phyloP scores from a whole-genome alignment of 1,140 invertebrate genomes.

The Philopotamus ludificatus region DNA sequence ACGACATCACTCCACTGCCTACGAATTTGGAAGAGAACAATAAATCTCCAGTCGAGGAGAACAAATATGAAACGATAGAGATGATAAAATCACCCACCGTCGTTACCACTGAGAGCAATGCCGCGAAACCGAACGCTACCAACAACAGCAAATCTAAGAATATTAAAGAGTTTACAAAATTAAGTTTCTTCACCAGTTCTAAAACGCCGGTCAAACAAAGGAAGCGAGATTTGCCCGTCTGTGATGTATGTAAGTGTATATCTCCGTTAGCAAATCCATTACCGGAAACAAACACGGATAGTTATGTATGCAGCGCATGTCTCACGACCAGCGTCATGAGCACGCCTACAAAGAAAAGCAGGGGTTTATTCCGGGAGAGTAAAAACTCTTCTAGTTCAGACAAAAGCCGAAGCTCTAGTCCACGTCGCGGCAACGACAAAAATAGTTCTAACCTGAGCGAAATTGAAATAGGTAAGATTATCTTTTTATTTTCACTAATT shows the following conservation, averaged over 20 bases:
- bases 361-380: slow-evolving; percentile 29
- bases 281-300: slow-evolving; percentile 7
- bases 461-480: slow-evolving; percentile 38
- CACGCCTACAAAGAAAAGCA: slow-evolving; percentile 36
- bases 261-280: slow-evolving; percentile 37
- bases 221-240: slow-evolving; percentile 46
- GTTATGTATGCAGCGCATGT: slow-evolving; percentile 36
- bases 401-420: slow-evolving; percentile 35
- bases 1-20: slow-evolving; percentile 40
- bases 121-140: slow-evolving; percentile 33
- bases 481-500: background rate
- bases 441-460: slow-evolving; percentile 30
- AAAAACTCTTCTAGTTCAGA: slow-evolving; percentile 36
- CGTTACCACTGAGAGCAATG: slow-evolving; percentile 31
- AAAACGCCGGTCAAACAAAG: slow-evolving; percentile 47
- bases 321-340: slow-evolving; percentile 23
- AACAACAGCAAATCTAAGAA: slow-evolving; percentile 31
- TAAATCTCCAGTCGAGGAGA: slow-evolving; percentile 42
- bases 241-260: slow-evolving; percentile 45
- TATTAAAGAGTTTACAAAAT: slow-evolving; percentile 45
- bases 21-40: slow-evolving; percentile 46
- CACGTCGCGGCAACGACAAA: slow-evolving; percentile 24
- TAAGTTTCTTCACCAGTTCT: slow-evolving; percentile 47
- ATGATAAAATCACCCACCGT: slow-evolving; percentile 35
- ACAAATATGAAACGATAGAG: slow-evolving; percentile 44